phyloP scores from a whole-genome alignment of 2,888 invertebrate species.

The Synanthedon tipuliformis region DNA sequence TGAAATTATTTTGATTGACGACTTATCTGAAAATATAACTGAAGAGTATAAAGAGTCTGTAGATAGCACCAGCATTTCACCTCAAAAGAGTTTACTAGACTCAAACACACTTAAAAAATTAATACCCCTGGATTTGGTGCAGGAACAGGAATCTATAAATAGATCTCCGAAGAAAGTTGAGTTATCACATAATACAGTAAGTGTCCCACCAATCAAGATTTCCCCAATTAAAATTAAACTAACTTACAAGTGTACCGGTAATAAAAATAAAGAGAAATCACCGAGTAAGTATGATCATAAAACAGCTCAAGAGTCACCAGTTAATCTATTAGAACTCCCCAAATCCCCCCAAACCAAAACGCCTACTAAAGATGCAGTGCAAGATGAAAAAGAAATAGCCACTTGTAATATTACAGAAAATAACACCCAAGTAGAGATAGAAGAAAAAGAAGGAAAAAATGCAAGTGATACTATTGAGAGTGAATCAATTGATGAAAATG shows the following conservation, averaged over 20 bases:
- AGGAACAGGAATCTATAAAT: neutral
- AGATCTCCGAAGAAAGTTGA: neutral
- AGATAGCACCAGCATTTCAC: neutral
- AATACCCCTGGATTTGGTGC: neutral
- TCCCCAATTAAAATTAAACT: neutral
- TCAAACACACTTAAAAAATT: neutral
- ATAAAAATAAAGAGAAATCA: neutral
- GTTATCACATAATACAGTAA: neutral
- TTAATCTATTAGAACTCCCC: neutral
- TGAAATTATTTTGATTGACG: no score
- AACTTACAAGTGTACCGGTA: neutral
- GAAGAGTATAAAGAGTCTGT: neutral
- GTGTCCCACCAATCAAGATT: neutral
- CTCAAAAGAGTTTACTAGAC: neutral
- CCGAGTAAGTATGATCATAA: neutral
- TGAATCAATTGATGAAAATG: neutral
- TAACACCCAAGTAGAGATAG: neutral
- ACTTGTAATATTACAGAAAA: no score
- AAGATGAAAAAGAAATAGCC: no score
- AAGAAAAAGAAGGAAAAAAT: neutral
- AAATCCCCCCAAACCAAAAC: neutral
- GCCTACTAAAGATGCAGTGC: no score
- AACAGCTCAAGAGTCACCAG: conserved; percentile 3
- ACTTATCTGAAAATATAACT: neutral
- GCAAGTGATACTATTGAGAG: neutral